Evolutionary conservation across 1,140 invertebrate genomes (phyloP).

Genomic region (Leptinotarsa lineolata): DNA sequence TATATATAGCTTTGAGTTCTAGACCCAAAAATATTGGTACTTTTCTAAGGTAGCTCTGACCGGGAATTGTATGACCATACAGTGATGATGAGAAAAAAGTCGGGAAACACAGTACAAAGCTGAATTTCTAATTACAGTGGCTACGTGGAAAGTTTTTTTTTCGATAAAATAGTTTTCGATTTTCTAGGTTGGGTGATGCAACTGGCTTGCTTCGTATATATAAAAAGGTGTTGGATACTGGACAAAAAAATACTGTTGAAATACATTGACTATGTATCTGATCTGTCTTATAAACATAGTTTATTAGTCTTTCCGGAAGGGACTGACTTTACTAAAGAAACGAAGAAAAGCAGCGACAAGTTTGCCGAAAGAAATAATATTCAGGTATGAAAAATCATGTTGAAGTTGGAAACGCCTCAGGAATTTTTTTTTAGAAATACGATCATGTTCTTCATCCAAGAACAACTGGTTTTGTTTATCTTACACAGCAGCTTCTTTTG

Average conservation of each 20-base stretch:
- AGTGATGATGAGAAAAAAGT: no score
- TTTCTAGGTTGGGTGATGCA: slow-evolving; percentile 87
- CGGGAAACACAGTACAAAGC: no score
- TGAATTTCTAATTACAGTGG: no score
- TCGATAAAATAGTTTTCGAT: neutral
- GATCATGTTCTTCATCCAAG: slow-evolving; percentile 81
- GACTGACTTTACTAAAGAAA: slow-evolving; percentile 78
- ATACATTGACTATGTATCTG: slow-evolving; percentile 75
- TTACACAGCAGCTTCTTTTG: slow-evolving; percentile 69
- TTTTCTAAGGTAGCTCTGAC: no score
- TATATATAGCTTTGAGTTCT: no score
- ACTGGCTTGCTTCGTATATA: slow-evolving; percentile 80
- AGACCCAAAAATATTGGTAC: no score
- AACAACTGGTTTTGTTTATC: slow-evolving; percentile 80
- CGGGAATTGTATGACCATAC: no score
- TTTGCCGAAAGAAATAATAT: slow-evolving; percentile 75
- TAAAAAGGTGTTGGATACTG: slow-evolving; percentile 78
- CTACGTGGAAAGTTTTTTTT: slow-evolving; percentile 4
- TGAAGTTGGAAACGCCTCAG: neutral
- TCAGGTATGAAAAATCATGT: slow-evolving; percentile 50
- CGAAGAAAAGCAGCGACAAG: slow-evolving; percentile 71
- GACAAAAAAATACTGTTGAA: slow-evolving; percentile 72
- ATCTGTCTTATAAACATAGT: slow-evolving; percentile 66
- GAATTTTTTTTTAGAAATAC: slow-evolving; percentile 60
- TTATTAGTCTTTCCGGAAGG: slow-evolving; percentile 88